Conservation (phyloP, 2,113 vertebrate genomes). For the Malurus alboscapulatus region DNA sequence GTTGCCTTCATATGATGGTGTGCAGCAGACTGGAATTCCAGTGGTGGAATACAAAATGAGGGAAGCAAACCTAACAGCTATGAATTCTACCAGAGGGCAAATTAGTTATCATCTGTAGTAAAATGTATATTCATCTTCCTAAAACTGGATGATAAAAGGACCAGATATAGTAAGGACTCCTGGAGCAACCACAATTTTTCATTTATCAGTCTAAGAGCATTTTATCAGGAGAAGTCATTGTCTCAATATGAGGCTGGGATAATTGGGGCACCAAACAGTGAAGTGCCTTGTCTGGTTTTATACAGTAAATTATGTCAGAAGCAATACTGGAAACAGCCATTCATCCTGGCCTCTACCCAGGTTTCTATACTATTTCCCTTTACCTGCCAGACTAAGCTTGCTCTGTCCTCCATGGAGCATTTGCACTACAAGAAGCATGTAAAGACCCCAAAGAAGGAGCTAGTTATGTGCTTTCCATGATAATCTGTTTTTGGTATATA, state of each 20-base stretch:
- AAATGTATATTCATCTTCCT: background rate
- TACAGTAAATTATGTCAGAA: background rate
- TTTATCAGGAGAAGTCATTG: background rate
- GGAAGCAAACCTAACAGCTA: background rate
- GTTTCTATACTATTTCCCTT: background rate
- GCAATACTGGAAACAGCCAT: background rate
- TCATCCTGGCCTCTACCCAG: background rate
- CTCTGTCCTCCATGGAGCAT: background rate
- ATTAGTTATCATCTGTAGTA: background rate
- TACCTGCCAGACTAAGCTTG: background rate
- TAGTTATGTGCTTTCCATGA: background rate
- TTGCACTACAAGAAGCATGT: background rate
- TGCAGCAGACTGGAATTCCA: background rate
- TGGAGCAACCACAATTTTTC: background rate
- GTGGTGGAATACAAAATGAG: background rate
- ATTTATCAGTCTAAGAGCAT: background rate
- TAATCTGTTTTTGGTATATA: slow-evolving; percentile 51
- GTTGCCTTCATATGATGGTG: background rate
- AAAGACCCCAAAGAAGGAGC: background rate
- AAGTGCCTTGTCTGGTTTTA: background rate
- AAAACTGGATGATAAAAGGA: background rate
- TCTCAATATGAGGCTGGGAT: background rate
- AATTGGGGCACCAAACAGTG: background rate
- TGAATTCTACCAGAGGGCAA: background rate
- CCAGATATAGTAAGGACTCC: background rate